Percentiles rank a stretch among this genome's conserved stretches.
These are phyloP conservation scores for Pseudomugil tenellus DNA, from an alignment of 2,797 vertebrate species.

Conservation along the genomic window DNA sequence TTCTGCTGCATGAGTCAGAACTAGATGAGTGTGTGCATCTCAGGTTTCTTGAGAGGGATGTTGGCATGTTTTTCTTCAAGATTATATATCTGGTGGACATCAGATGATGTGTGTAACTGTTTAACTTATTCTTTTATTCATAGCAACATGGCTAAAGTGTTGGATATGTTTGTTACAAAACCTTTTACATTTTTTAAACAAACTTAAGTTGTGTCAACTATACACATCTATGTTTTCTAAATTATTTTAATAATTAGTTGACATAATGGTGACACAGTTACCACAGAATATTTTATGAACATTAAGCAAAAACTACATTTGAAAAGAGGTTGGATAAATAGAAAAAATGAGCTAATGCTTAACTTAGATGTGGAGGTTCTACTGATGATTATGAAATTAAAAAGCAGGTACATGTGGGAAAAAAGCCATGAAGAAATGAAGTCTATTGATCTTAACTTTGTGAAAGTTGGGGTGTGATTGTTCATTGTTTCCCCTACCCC, in stretches of 20 bases:
- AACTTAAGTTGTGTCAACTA: background rate
- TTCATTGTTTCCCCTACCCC: constrained; percentile 42
- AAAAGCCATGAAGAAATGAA: constrained; percentile 5
- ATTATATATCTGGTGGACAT: no score
- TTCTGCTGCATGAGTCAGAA: constrained; percentile 41
- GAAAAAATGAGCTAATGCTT: constrained; percentile 49
- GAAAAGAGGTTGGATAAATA: background rate
- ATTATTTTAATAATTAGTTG: background rate
- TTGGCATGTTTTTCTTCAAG: constrained; percentile 4
- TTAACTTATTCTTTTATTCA: no score
- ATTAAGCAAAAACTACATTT: background rate
- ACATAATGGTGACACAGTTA: no score
- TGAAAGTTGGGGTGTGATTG: constrained; percentile 56
- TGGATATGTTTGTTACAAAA: background rate
- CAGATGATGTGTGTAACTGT: no score
- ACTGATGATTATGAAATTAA: background rate
- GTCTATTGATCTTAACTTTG: constrained; percentile 14
- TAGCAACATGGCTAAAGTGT: no score
- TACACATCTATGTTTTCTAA: background rate
- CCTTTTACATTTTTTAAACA: background rate
- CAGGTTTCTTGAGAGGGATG: constrained; percentile 19
- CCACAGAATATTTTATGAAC: background rate
- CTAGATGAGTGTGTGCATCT: constrained; percentile 37
- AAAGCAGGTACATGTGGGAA: background rate
- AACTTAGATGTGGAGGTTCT: constrained; percentile 41